Conservation (phyloP, 2,888 invertebrate species). For the Hymenopus coronatus region DNA sequence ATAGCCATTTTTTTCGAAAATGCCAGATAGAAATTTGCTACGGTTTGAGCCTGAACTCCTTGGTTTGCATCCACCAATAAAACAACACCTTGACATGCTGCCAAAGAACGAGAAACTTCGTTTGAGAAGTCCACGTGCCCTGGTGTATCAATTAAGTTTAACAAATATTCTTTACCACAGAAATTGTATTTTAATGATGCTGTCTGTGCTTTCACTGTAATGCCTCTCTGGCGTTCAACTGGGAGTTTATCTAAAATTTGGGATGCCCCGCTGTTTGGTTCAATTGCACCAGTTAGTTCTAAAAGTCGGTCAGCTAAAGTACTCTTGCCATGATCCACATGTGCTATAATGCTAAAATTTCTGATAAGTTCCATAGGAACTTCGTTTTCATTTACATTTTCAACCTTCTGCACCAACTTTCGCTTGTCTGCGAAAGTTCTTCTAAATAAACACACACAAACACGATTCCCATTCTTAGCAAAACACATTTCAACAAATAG, state of each 20-base stretch:
- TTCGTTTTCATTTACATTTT: background rate
- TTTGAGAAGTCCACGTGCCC: constrained; percentile 98
- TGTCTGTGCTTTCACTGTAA: constrained; percentile 97
- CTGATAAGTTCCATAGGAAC: constrained; percentile 60
- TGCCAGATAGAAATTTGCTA: constrained; percentile 93
- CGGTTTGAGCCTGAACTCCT: constrained; percentile 95
- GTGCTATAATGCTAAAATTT: constrained; percentile 98
- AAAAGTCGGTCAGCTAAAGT: constrained; percentile 94
- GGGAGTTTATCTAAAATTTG: constrained; percentile 75
- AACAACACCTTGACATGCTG: constrained; percentile 93
- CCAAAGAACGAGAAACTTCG: constrained; percentile 85
- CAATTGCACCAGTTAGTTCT: constrained; percentile 83
- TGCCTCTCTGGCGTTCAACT: constrained; percentile 94
- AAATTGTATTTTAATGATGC: constrained; percentile 80
- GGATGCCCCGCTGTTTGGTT: constrained; percentile 60
- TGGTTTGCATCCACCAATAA: constrained; percentile 95
- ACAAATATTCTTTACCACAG: constrained; percentile 66
- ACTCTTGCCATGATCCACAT: constrained; percentile 98
- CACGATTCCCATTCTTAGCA: too few relatives aligned
- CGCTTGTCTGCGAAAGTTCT: too few relatives aligned
- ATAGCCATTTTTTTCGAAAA: constrained; percentile 76
- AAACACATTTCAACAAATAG: too few relatives aligned
- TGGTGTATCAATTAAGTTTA: constrained; percentile 97
- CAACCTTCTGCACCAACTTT: background rate
- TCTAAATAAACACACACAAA: too few relatives aligned